These are phyloP conservation scores for Oreochromis grahami DNA, from an alignment of 2,797 vertebrate genomes.

Conservation along the genomic window DNA sequence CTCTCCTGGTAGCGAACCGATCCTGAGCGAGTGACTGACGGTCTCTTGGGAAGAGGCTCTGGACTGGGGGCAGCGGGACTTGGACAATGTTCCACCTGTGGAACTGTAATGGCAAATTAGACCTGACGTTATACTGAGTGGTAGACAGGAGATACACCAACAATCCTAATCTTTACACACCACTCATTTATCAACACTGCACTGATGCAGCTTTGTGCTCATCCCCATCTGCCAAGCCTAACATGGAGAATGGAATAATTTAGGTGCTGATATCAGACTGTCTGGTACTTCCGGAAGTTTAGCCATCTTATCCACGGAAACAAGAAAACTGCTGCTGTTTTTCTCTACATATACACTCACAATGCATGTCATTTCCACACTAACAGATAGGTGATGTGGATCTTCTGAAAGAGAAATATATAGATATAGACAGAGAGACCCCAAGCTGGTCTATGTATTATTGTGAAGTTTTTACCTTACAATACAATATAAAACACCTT, in stretches of 20 bases:
- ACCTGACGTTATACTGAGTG: background rate
- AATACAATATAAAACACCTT: background rate
- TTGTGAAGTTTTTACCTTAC: background rate
- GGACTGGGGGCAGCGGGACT: conserved; percentile 59
- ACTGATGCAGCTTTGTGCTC: background rate
- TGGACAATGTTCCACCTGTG: conserved; percentile 46
- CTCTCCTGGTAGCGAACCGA: conserved; percentile 74
- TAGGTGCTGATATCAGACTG: background rate
- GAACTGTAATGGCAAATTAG: conserved; percentile 50
- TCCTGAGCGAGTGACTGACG: conserved; percentile 74
- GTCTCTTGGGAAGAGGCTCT: conserved; percentile 57
- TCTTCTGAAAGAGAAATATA: background rate
- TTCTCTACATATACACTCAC: background rate
- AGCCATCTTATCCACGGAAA: background rate
- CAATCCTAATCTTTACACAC: background rate
- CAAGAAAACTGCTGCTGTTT: background rate
- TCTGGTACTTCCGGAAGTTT: background rate
- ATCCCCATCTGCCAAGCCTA: background rate
- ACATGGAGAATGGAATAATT: background rate
- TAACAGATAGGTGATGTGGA: background rate
- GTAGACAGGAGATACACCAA: background rate
- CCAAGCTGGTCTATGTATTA: rapidly evolving
- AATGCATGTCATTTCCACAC: background rate
- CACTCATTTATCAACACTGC: background rate
- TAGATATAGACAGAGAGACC: background rate